Conservation (phyloP, 2,113 vertebrate genomes). For the Suncus etruscus region DNA sequence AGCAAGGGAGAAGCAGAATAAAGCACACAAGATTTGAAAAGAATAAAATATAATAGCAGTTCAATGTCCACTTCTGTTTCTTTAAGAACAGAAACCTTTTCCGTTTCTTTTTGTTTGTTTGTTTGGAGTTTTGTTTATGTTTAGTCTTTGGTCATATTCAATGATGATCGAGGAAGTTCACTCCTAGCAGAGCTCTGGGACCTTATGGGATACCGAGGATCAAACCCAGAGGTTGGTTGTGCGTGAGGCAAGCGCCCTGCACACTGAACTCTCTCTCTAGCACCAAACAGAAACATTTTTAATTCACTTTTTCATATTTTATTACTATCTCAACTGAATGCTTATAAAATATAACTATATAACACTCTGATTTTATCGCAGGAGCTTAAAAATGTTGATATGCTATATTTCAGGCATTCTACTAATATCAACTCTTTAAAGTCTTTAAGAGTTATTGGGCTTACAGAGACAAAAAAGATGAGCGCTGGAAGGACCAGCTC, state of each 20-base stretch:
- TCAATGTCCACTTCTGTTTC: background rate
- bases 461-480: background rate
- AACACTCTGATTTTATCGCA: background rate
- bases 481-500: too few species aligned
- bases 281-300: background rate
- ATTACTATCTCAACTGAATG: background rate
- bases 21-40: background rate
- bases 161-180: background rate
- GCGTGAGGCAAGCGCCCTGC: too few species aligned
- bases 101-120: background rate
- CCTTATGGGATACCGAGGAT: too few species aligned
- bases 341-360: background rate
- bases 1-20: background rate
- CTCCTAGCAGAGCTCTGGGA: too few species aligned
- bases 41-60: background rate
- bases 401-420: background rate
- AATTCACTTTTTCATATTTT: too few species aligned
- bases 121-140: too few species aligned
- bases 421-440: background rate
- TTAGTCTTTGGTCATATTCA: background rate
- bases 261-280: too few species aligned
- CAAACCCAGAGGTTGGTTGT: too few species aligned
- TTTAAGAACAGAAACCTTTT: slow-evolving; percentile 5
- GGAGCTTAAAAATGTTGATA: slow-evolving; percentile 6
- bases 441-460: background rate